phyloP scores from a whole-genome alignment of 1,140 invertebrate species.

The Drosophila melanogaster region Release_6_plus_ISO1_MT NT_037436.4:13461001-13461500 shows the following conservation, averaged over 20 bases:
- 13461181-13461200: slow-evolving; percentile 88
- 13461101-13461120: slow-evolving; percentile 93
- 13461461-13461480: slow-evolving; percentile 15
- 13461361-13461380: slow-evolving; percentile 45
- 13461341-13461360: slow-evolving; percentile 91
- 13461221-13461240: slow-evolving; percentile 92
- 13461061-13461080: not conserved
- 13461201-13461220: slow-evolving; percentile 90
- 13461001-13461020: slow-evolving; percentile 91
- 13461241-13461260: slow-evolving; percentile 90
- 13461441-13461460: slow-evolving; percentile 42
- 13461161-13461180: slow-evolving; percentile 93
- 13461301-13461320: slow-evolving; percentile 90
- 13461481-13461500: slow-evolving; percentile 87
- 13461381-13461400: slow-evolving; percentile 42
- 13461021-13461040: slow-evolving; percentile 91
- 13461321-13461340: slow-evolving; percentile 88
- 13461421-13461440: slow-evolving; percentile 20
- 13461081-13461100: slow-evolving; percentile 36
- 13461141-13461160: slow-evolving; percentile 92
- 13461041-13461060: slow-evolving; percentile 92
- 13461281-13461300: slow-evolving; percentile 86
- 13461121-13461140: slow-evolving; percentile 94
- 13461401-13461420: slow-evolving; percentile 12
- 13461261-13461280: slow-evolving; percentile 87